Percentiles rank a stretch among this genome's conserved stretches.
Evolutionary conservation across 2,797 vertebrate species (phyloP).

Genomic region (Paratrypauchen microcephalus): DNA sequence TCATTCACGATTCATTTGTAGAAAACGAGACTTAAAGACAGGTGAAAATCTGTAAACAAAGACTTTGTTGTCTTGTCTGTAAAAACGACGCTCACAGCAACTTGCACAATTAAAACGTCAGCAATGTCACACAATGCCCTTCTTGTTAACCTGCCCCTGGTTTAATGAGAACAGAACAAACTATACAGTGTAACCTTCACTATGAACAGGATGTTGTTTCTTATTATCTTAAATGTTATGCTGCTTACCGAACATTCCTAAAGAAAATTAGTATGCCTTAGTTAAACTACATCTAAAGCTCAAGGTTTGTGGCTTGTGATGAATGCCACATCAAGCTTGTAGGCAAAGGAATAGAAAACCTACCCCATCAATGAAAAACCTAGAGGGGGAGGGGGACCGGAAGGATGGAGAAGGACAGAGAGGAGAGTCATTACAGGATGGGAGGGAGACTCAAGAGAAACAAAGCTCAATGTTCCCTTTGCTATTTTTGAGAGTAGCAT

Average conservation of each 20-base stretch:
- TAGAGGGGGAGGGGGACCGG: constrained; percentile 66
- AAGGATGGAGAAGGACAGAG: constrained; percentile 77
- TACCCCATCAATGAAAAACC: constrained; percentile 70
- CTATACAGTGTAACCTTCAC: constrained; percentile 46
- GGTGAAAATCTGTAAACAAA: constrained; percentile 62
- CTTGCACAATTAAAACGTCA: constrained; percentile 58
- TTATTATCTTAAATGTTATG: constrained; percentile 19
- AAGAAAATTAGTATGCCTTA: constrained; percentile 11
- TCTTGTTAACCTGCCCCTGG: constrained; percentile 48
- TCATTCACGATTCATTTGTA: constrained; percentile 57
- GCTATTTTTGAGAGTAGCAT: constrained; percentile 71
- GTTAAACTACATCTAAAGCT: constrained; percentile 14
- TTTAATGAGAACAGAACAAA: constrained; percentile 39
- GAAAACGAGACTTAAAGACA: constrained; percentile 67
- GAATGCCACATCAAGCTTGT: constrained; percentile 44
- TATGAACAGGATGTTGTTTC: constrained; percentile 21
- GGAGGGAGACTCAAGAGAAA: constrained; percentile 70
- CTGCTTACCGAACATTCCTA: constrained; percentile 10
- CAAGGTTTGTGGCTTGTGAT: constrained; percentile 16
- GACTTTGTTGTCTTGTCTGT: constrained; percentile 61
- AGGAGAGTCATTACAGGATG: constrained; percentile 66
- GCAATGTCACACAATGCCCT: constrained; percentile 69
- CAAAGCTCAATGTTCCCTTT: constrained; percentile 73
- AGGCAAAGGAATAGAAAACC: constrained; percentile 52
- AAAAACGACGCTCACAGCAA: constrained; percentile 58